Evolutionary conservation across 2,888 invertebrate species (phyloP).

Genomic region (Dryobotodes eremita): DNA sequence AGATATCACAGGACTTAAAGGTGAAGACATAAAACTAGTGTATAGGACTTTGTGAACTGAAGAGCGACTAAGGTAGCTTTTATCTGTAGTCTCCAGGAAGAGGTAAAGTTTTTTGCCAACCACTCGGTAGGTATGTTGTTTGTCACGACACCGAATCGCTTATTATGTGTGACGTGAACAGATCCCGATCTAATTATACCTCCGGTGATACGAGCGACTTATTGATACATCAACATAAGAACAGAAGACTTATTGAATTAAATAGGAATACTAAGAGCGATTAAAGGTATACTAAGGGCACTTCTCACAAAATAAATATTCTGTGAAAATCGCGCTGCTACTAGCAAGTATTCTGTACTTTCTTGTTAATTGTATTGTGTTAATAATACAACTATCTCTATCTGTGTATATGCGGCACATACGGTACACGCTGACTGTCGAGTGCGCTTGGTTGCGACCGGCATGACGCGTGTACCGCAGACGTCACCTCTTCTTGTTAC

Average conservation of each 20-base stretch:
- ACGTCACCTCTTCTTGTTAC: neutral
- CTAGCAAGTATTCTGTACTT: neutral
- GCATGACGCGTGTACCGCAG: neutral
- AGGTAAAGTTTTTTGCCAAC: constrained; percentile 8
- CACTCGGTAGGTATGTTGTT: neutral
- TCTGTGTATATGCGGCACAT: neutral
- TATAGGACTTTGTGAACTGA: neutral
- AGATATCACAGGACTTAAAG: constrained; percentile 3
- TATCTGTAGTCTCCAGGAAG: constrained; percentile 2
- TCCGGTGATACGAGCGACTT: neutral
- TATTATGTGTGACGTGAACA: constrained; percentile 2
- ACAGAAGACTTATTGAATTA: constrained; percentile 1
- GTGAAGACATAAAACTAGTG: neutral
- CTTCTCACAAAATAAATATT: neutral
- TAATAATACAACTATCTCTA: neutral
- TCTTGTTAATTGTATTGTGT: neutral
- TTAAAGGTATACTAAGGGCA: too few relatives aligned
- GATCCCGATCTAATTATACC: neutral
- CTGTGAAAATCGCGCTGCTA: neutral
- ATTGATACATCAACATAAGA: too few relatives aligned
- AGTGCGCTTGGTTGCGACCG: neutral
- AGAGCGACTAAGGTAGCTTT: neutral
- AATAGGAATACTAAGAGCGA: neutral
- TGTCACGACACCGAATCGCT: neutral
- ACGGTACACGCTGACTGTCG: neutral